Conservation (phyloP, 2,113 vertebrate species). For the Pelecanus crispus region DNA sequence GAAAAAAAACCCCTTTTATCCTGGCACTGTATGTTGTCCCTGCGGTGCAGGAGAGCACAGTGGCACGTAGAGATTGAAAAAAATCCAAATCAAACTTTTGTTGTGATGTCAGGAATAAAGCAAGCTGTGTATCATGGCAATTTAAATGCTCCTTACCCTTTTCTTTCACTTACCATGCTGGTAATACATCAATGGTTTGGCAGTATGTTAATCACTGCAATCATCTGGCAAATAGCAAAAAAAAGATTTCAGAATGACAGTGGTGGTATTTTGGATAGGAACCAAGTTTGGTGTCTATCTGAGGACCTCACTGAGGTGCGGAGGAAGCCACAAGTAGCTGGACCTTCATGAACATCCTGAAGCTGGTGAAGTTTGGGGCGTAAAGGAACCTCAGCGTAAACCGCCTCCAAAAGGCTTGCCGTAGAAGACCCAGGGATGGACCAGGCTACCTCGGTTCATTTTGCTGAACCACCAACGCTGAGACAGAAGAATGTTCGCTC, state of each 20-base stretch:
- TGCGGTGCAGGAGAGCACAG: neutral
- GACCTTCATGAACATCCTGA: neutral
- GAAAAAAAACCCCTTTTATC: neutral
- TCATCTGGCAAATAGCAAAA: neutral
- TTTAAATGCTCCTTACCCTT: fast-evolving
- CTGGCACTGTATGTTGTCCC: neutral
- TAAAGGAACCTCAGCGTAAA: neutral
- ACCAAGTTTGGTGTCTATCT: neutral
- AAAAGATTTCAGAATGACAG: neutral
- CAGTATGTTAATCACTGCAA: too few species aligned
- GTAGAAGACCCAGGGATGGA: neutral
- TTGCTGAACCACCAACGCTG: neutral
- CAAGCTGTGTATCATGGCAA: fast-evolving
- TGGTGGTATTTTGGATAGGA: neutral
- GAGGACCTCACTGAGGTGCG: neutral
- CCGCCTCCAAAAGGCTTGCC: too few species aligned
- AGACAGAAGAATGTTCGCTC: fast-evolving
- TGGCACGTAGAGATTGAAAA: fast-evolving
- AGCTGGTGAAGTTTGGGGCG: neutral
- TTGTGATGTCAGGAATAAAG: neutral
- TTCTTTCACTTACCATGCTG: neutral
- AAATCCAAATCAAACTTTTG: neutral
- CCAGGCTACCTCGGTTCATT: fast-evolving
- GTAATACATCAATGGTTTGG: neutral
- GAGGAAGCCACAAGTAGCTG: neutral